Evolutionary conservation across 1,140 invertebrate genomes (phyloP).

Genomic region (Goniozus legneri): DNA sequence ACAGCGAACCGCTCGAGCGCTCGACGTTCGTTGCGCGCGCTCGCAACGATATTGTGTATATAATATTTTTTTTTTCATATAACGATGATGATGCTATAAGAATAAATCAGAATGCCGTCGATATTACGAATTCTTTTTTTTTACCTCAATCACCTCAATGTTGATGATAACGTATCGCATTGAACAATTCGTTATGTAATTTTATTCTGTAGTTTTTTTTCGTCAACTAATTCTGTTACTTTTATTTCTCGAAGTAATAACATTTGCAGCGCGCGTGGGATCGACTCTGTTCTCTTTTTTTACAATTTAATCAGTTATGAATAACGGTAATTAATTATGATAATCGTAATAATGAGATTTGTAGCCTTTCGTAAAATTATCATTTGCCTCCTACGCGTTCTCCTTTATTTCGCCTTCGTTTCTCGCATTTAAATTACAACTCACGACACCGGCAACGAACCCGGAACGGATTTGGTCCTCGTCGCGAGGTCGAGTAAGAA

Average conservation of each 20-base stretch:
- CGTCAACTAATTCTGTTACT: too few species aligned
- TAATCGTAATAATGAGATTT: conserved; percentile 17
- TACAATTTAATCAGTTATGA: conserved; percentile 1
- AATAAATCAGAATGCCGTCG: conserved; percentile 29
- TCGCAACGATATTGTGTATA: conserved; percentile 31
- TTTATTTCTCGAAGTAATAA: background rate
- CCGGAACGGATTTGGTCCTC: conserved; percentile 7
- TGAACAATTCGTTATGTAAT: too few species aligned
- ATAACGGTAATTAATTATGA: conserved; percentile 3
- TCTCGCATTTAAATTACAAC: too few species aligned
- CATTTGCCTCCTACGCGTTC: too few species aligned
- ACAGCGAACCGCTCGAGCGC: conserved; percentile 4
- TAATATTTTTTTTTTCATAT: too few species aligned
- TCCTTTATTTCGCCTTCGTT: too few species aligned
- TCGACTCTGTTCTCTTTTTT: background rate
- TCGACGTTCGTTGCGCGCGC: conserved; percentile 27
- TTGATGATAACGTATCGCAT: too few species aligned
- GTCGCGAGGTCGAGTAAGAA: conserved; percentile 21
- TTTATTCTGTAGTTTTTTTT: too few species aligned
- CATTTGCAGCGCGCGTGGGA: background rate
- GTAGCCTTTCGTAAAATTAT: too few species aligned
- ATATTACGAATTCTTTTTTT: too few species aligned
- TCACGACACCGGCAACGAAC: conserved; percentile 13
- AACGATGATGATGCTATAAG: conserved; percentile 38
- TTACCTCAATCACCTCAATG: too few species aligned